These are phyloP conservation scores for Drosophila albomicans DNA, from an alignment of 1,140 invertebrate species.

Conservation along the genomic window DNA sequence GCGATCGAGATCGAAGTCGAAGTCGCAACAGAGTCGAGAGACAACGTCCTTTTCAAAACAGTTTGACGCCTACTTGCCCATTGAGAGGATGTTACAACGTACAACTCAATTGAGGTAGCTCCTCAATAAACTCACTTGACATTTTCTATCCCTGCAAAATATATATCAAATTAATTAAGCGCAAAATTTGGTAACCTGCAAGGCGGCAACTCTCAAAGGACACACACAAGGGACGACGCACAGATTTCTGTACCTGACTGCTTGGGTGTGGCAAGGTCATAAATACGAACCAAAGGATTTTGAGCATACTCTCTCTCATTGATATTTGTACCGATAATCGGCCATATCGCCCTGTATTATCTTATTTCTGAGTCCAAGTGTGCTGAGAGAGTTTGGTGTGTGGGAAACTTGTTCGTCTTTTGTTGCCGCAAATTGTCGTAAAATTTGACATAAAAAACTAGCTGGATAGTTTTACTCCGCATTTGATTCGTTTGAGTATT, in stretches of 20 bases:
- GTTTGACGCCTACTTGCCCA: constrained; percentile 69
- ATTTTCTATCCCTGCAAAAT: constrained; percentile 61
- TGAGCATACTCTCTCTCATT: constrained; percentile 40
- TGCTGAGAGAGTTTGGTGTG: constrained; percentile 37
- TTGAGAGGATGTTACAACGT: constrained; percentile 18
- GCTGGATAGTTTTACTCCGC: constrained; percentile 51
- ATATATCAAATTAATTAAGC: constrained; percentile 82
- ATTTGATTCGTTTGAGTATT: constrained; percentile 39
- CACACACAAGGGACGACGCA: constrained; percentile 28
- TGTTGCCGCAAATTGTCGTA: constrained; percentile 59
- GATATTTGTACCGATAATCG: constrained; percentile 57
- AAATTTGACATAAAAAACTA: constrained; percentile 76
- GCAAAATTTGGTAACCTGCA: constrained; percentile 67
- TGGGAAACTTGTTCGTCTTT: constrained; percentile 60
- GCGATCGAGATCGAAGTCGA: constrained; percentile 49
- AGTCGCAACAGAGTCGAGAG: neutral
- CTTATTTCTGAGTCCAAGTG: constrained; percentile 12
- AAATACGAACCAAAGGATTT: constrained; percentile 53
- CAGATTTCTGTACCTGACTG: constrained; percentile 54
- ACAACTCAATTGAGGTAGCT: constrained; percentile 74
- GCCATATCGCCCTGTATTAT: constrained; percentile 44
- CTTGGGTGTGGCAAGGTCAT: constrained; percentile 64
- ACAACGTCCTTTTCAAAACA: constrained; percentile 50
- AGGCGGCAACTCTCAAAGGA: constrained; percentile 58
- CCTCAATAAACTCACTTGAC: constrained; percentile 45